Evolutionary conservation across 1,140 invertebrate species (phyloP).

Genomic region (Leptinotarsa texana): DNA sequence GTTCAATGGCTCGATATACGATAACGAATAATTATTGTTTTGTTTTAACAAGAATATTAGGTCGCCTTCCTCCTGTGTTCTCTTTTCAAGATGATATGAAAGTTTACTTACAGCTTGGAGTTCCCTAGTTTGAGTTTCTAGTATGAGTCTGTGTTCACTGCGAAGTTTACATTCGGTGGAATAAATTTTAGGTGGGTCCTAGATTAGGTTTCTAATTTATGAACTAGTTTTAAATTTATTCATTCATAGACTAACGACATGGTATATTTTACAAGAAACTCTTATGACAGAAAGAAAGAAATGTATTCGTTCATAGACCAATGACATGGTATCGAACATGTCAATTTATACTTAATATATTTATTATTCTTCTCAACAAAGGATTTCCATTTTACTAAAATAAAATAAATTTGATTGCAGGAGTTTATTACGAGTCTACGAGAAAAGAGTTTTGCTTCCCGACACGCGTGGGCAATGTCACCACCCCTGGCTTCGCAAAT

Average conservation of each 20-base stretch:
- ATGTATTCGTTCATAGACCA: too few species aligned
- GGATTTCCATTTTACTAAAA: too few species aligned
- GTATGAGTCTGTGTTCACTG: constrained; percentile 8
- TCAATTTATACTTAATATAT: too few species aligned
- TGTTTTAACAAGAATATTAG: constrained; percentile 9
- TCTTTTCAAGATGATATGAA: neutral
- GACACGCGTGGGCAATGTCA: constrained; percentile 89
- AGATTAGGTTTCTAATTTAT: too few species aligned
- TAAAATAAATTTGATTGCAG: constrained; percentile 10
- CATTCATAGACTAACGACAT: too few species aligned
- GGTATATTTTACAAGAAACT: too few species aligned
- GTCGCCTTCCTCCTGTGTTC: neutral
- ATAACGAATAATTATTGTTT: constrained; percentile 7
- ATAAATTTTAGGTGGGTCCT: too few species aligned
- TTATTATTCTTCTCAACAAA: too few species aligned
- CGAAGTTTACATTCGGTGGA: neutral
- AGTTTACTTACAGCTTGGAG: neutral
- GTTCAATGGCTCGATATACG: neutral
- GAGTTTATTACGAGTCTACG: constrained; percentile 80
- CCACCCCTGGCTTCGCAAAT: constrained; percentile 91
- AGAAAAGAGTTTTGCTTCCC: constrained; percentile 79
- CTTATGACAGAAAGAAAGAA: too few species aligned
- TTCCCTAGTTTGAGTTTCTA: neutral
- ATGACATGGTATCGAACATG: too few species aligned
- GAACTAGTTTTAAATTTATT: too few species aligned